Base-by-base conservation (phyloP, 2,888 invertebrate species). In the Agrochola lota region DNA sequence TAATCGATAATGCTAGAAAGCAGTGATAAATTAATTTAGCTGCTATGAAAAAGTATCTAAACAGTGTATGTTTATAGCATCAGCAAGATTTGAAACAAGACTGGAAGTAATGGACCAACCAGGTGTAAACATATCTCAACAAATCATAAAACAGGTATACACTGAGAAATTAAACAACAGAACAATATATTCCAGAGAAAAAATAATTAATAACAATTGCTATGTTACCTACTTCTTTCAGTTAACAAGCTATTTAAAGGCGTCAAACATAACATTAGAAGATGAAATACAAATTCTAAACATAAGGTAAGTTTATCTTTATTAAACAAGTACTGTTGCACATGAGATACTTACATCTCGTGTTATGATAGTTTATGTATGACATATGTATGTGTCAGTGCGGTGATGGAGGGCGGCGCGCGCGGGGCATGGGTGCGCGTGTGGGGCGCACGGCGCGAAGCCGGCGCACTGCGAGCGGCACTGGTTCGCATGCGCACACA, bases 251-350 rank as follows among this genome's bases (percentile, higher is more conserved):
- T 97, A 98, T 89, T 94, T 98, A 87, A 97, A 96, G 91, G 97
- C 97, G 85, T 97, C 97, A 75, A 98, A 98, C 92, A 97, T 98
- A 74, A 97, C 98, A 26, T 90, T 96, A 87, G 94, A 95, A 74
- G 97, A 97, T 91, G 97, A 98, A 87, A 96, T 98, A 88, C 97
- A 97, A 96, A 96, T 98, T 87, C 95, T 98, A 89, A 98, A 97
- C 91, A 97, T 98, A 90, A 97, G 97, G 98, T 98, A 95, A 97
- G 97, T 96, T 55, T 57, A 1, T 63, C 3, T 30, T n/a, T 30
- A 63, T 1, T 9, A 49, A 23, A 17, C 2, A 3, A 2, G 6
- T 12, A 30, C 23, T 60, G 6, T 15, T 23, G 7, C 17, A 11
- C 17, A 69, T 4, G 35, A 40, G n/a, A 17, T 40, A 40, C 6